Percentiles rank a stretch among this genome's conserved stretches.
Conservation (phyloP, 2,888 invertebrate genomes). For the Rutpela maculata region DNA sequence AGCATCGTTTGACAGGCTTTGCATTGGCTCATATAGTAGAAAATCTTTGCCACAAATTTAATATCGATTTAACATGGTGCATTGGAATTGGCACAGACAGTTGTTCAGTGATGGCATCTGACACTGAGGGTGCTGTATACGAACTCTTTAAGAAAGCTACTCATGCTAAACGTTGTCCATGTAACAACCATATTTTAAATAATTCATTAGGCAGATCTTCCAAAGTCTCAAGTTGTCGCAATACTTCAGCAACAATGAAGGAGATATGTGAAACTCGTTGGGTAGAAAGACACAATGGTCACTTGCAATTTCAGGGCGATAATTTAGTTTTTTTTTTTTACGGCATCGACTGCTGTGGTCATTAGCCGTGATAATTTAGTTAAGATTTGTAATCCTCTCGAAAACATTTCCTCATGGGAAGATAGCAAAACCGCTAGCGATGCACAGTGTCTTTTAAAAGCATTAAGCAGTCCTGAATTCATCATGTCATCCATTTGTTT, state of each 20-base stretch:
- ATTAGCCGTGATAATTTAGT: too few relatives aligned
- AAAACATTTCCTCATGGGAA: constrained; percentile 14
- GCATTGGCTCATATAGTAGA: too few relatives aligned
- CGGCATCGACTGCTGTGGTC: too few relatives aligned
- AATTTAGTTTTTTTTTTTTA: too few relatives aligned
- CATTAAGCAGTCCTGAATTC: constrained; percentile 17
- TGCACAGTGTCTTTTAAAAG: neutral
- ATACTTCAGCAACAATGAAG: too few relatives aligned
- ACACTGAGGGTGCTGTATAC: constrained; percentile 61
- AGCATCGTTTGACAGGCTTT: too few relatives aligned
- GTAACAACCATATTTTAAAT: too few relatives aligned
- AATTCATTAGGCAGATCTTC: too few relatives aligned
- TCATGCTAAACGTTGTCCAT: too few relatives aligned
- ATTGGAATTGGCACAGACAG: constrained; percentile 57
- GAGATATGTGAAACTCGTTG: too few relatives aligned
- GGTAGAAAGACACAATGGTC: too few relatives aligned
- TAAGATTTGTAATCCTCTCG: constrained; percentile 22
- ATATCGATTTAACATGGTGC: constrained; percentile 9
- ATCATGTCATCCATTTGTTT: constrained; percentile 13
- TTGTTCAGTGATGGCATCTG: constrained; percentile 63
- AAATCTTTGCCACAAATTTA: constrained; percentile 20
- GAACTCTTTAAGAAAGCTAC: constrained; percentile 46
- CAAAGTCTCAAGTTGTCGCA: too few relatives aligned
- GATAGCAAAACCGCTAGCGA: constrained; percentile 25
- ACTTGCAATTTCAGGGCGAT: constrained; percentile 21